Evolutionary conservation across 2,888 invertebrate species (phyloP), one percentile per base, ranked within the genome.

Genomic region (Hipparchia sbordonii): DNA sequence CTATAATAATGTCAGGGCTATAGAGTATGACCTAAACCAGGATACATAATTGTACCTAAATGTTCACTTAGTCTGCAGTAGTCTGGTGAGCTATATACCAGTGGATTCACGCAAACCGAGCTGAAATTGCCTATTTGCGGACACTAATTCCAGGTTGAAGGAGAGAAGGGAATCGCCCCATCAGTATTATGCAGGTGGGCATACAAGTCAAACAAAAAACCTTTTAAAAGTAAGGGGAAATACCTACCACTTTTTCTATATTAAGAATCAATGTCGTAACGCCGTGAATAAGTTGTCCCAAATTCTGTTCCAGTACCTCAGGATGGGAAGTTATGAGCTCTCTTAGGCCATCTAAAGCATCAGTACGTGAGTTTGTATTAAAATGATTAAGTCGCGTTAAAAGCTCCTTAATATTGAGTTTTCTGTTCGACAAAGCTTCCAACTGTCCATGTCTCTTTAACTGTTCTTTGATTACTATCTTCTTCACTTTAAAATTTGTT

Each of bases 401-500:
- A 7, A 97, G 91, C 79, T 97, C 97, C 94, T 96, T 96, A 0
- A 96, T 86, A 84, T 95, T 96, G 3, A 96, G 94, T 82, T 97
- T 97, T 74, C 95, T 94, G 52, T 93, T 95, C 67, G 96, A 96
- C 54, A 96, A 88, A 67, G 95, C 94, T 81, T 96, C 95, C 6
- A 90, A 85, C 61, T 83, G 82, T 33, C 88, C 90, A 81, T 95
- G 94, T 74, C 94, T 94, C 71, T 89, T 92, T 13, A 98, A 85
- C 83, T 98, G 98, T 81, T 97, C 96, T 60, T 95, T 95, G 57
- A 99, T 95, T 2, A 97, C 94, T 78, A 99, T 98, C 83, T 98
- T 97, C 82, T 97, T 97, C 0, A 98, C 95, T 94, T 98, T 98
- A 82, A 99, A 98, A 80, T 96, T 96, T 0, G 98, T 97, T 86